Conservation (phyloP, 2,888 invertebrate species). For the Cybosia mesomella region DNA sequence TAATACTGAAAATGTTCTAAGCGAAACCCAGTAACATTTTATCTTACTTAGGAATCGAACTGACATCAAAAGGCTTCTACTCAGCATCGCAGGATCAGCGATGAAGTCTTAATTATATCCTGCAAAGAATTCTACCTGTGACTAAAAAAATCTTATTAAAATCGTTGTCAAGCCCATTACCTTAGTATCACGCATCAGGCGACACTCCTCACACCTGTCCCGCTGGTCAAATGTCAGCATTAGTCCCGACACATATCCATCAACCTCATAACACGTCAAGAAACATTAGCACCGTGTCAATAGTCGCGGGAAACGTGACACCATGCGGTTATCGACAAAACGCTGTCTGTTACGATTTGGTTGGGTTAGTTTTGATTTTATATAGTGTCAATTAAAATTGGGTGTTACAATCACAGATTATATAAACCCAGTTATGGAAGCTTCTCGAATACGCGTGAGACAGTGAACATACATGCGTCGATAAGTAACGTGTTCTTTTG, state of each 20-base stretch:
- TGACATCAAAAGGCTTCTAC: background rate
- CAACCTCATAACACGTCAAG: slow-evolving; percentile 77
- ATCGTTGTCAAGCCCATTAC: slow-evolving; percentile 59
- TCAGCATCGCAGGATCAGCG: background rate
- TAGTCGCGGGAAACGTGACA: slow-evolving; percentile 69
- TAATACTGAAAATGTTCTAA: too few relatives aligned
- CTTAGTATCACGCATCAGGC: slow-evolving; percentile 60
- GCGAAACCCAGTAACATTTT: too few relatives aligned
- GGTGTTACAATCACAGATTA: slow-evolving; percentile 16
- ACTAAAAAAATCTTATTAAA: slow-evolving; percentile 33
- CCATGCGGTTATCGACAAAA: slow-evolving; percentile 77
- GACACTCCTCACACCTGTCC: slow-evolving; percentile 68
- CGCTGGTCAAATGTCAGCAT: slow-evolving; percentile 67
- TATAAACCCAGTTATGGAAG: slow-evolving; percentile 2
- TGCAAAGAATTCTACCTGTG: slow-evolving; percentile 9
- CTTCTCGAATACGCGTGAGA: slow-evolving; percentile 13
- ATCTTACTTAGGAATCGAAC: too few relatives aligned
- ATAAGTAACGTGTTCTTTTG: slow-evolving; percentile 1
- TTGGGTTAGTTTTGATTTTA: slow-evolving; percentile 23
- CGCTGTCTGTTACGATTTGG: slow-evolving; percentile 68
- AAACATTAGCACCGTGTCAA: slow-evolving; percentile 76
- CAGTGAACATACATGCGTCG: background rate
- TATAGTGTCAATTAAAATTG: slow-evolving; percentile 39
- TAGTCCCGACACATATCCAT: slow-evolving; percentile 72
- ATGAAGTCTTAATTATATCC: background rate